These are phyloP conservation scores for Littorina saxatilis DNA, from an alignment of 1,140 invertebrate genomes.

Conservation along the genomic window DNA sequence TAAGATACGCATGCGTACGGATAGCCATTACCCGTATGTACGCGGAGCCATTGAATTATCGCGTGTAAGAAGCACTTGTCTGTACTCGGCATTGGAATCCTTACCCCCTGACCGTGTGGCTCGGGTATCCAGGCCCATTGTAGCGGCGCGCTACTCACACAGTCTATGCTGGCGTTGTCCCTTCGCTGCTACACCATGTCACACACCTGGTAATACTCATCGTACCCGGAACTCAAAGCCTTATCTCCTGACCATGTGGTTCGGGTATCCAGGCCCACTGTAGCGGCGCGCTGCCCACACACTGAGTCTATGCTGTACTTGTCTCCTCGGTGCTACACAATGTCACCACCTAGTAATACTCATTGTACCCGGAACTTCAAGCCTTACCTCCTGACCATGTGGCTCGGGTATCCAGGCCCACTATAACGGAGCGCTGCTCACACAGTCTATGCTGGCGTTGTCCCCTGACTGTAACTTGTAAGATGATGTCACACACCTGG, in stretches of 20 bases:
- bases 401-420: background rate
- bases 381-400: background rate
- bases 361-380: no score
- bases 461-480: slow-evolving; percentile 45
- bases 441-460: slow-evolving; percentile 48
- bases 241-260: background rate
- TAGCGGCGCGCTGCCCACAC: slow-evolving; percentile 39
- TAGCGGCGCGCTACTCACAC: slow-evolving; percentile 38
- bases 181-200: slow-evolving; percentile 40
- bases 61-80: no score
- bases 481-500: no score
- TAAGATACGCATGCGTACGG: no score
- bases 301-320: slow-evolving; percentile 51
- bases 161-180: slow-evolving; percentile 49
- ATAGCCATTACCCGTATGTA: no score
- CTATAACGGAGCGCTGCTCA: slow-evolving; percentile 34
- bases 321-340: background rate
- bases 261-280: slow-evolving; percentile 3
- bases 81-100: background rate
- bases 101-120: background rate
- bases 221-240: background rate
- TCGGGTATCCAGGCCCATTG: slow-evolving; percentile 2
- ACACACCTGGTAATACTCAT: no score
- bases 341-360: no score
- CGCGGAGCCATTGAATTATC: no score